These are phyloP conservation scores for Arctia plantaginis DNA, from an alignment of 2,888 invertebrate genomes.

Conservation along the genomic window DNA sequence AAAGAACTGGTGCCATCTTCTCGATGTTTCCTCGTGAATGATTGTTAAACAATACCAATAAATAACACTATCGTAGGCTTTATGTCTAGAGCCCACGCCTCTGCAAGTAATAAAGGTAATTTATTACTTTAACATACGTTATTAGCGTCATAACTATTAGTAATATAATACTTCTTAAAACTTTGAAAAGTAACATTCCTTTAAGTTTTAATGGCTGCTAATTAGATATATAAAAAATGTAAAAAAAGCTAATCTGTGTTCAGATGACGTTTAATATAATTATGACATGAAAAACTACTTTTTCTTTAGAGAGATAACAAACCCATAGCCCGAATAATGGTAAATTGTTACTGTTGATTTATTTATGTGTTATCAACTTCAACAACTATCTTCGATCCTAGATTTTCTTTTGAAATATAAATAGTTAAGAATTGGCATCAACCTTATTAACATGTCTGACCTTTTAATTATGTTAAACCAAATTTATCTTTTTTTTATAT, in stretches of 20 bases:
- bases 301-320: not conserved
- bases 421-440: not conserved
- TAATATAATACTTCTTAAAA: conserved; percentile 40
- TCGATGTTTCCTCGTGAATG: conserved; percentile 10
- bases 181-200: conserved; percentile 33
- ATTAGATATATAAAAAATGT: conserved; percentile 1
- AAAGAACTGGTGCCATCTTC: not conserved
- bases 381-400: too few relatives aligned
- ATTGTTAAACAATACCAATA: conserved; percentile 45
- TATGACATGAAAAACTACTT: conserved; percentile 9
- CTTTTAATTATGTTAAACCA: not conserved
- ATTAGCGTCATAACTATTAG: conserved; percentile 47
- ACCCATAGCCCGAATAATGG: too few relatives aligned
- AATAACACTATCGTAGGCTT: conserved; percentile 44
- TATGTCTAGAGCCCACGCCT: conserved; percentile 46
- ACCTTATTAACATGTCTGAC: not conserved
- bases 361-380: not conserved
- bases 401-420: not conserved
- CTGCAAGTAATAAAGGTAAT: conserved; percentile 49
- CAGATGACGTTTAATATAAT: conserved; percentile 6
- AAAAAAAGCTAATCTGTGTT: not conserved
- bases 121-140: conserved; percentile 45
- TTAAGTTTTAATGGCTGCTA: conserved; percentile 16
- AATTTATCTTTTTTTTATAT: too few relatives aligned
- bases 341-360: too few relatives aligned